These are phyloP conservation scores for Drosophila hamatofila DNA, from an alignment of 2,888 invertebrate genomes.

Conservation along the genomic window DNA sequence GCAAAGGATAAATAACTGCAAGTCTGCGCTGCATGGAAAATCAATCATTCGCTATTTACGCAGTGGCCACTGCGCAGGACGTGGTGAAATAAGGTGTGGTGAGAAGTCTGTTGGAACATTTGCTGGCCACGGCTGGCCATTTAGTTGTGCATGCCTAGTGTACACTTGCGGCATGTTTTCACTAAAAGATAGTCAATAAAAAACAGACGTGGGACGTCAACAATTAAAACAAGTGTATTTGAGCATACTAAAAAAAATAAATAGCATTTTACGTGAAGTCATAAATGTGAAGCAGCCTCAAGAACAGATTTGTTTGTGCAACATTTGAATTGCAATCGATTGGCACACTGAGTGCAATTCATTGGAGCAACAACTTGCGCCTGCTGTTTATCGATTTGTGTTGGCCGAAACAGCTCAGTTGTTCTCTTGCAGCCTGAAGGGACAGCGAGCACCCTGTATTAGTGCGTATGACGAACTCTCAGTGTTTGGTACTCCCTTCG, in stretches of 20 bases:
- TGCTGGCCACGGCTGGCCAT: slow-evolving; percentile 40
- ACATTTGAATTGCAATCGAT: slow-evolving; percentile 38
- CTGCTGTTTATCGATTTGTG: slow-evolving; percentile 70
- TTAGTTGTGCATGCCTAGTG: slow-evolving; percentile 37
- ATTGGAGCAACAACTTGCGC: slow-evolving; percentile 57
- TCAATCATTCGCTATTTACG: slow-evolving; percentile 82
- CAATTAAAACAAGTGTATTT: not conserved
- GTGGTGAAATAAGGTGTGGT: slow-evolving; percentile 35
- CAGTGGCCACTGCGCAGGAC: slow-evolving; percentile 38
- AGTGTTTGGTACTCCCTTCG: slow-evolving; percentile 26
- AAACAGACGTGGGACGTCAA: not conserved
- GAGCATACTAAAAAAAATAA: not conserved
- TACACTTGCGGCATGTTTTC: slow-evolving; percentile 26
- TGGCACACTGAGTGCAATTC: slow-evolving; percentile 10
- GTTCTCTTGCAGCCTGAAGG: slow-evolving; percentile 4
- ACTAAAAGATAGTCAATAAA: slow-evolving; percentile 15
- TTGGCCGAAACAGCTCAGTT: slow-evolving; percentile 26
- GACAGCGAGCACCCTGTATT: slow-evolving; percentile 65
- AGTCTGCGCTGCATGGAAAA: slow-evolving; percentile 51
- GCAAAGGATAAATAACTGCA: slow-evolving; percentile 19
- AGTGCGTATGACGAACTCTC: slow-evolving; percentile 17
- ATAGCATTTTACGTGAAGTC: not conserved
- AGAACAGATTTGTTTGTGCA: not conserved
- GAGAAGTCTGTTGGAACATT: slow-evolving; percentile 33
- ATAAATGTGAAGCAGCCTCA: not conserved